phyloP scores from a whole-genome alignment of 1,140 invertebrate genomes.

The Saccostrea echinata region DNA sequence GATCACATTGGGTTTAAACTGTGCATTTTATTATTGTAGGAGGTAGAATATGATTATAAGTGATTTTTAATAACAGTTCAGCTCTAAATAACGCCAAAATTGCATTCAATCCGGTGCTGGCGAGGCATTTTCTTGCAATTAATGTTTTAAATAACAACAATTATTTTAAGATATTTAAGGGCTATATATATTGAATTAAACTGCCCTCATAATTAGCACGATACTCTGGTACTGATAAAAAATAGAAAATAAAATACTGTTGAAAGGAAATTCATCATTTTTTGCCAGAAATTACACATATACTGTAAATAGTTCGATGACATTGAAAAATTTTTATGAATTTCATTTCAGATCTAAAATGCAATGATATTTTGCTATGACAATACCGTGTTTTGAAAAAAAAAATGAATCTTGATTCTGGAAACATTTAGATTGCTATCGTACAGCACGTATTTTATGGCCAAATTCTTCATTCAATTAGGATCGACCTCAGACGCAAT shows the following conservation, averaged over 20 bases:
- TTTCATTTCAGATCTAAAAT: too few relatives aligned
- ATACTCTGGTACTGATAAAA: too few relatives aligned
- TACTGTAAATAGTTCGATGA: too few relatives aligned
- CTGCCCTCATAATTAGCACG: neutral
- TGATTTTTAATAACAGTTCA: conserved; percentile 18
- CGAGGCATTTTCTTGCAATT: neutral
- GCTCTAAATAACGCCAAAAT: neutral
- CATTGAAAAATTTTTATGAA: too few relatives aligned
- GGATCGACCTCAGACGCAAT: conserved; percentile 32
- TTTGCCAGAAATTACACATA: too few relatives aligned
- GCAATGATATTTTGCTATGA: too few relatives aligned
- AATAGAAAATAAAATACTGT: too few relatives aligned
- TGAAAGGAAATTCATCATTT: too few relatives aligned
- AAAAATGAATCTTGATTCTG: too few relatives aligned
- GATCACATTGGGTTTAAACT: neutral
- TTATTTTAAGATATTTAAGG: neutral
- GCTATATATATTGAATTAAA: neutral
- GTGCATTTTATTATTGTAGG: neutral
- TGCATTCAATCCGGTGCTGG: neutral
- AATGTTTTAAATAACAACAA: conserved; percentile 3
- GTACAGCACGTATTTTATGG: neutral
- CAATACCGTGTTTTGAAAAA: too few relatives aligned
- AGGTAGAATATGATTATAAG: conserved; percentile 8
- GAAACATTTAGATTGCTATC: too few relatives aligned
- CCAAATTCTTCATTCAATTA: conserved; percentile 19